Base-by-base conservation (phyloP, 2,797 vertebrate genomes). In the Mormyrops attenuatus region DNA sequence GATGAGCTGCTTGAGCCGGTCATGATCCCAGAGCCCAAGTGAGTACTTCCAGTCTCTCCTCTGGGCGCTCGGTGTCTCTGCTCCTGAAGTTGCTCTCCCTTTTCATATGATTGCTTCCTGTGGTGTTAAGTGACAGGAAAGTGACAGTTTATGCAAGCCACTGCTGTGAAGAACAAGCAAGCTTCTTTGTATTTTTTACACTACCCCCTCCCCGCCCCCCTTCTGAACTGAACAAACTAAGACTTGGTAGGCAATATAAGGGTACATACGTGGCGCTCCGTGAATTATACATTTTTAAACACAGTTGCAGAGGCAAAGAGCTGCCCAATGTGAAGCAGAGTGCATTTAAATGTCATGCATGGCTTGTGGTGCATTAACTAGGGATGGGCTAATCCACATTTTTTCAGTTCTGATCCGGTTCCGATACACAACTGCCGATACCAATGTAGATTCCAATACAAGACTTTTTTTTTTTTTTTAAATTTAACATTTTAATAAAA, bases 1-100 rank as follows among this genome's bases (percentile, higher is more conserved):
- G 99, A 99, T 88, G 99, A 99, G 92, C 97, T 99, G 92, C 97
- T 99, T 94, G 98, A 99, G 91, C 98, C 99, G 0, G 97, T 99
- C 91, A 95, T 97, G 94, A 98, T 99, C 94, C 98, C 98, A 5
- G 97, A 99, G 91, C 98, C 97, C 84, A 99, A 98, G 98, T 99
- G 92, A 96, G 96, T 92, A 7, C 5, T 66, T 69, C 69, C 87
- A 47, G 38, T 22, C 3, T 63, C 3, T 49, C 11, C 41, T 69
- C n/a, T 69, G 44, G 30, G 1, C 1, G 9, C 20, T 17, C 9
- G 1, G 5, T 66, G 47, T 47, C 7, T 60, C 57, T 26, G 30
- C 38, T 44, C 66, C 15, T 85, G 49, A 30, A 22, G 82, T 44
- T 2, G 34, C 5, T 6, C 69, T 47, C 20, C 77, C 15, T 47